These are phyloP conservation scores for Sminthopsis crassicaudata DNA, from an alignment of 2,113 vertebrate genomes.

Conservation along the genomic window DNA sequence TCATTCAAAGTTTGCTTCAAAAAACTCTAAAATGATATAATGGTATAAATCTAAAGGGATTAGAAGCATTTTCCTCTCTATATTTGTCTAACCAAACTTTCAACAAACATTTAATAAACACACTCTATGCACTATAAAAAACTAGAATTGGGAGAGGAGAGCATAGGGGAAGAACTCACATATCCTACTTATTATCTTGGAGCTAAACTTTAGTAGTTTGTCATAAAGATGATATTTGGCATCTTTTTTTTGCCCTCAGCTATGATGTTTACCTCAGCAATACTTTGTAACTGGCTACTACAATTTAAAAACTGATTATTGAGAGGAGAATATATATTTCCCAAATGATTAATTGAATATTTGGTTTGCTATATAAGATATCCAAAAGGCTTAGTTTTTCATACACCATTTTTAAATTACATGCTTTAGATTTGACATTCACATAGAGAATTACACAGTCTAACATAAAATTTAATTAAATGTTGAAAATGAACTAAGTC, in stretches of 20 bases:
- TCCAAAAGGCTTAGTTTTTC: slow-evolving; percentile 28
- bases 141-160: not conserved
- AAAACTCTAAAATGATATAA: not conserved
- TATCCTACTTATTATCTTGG: not conserved
- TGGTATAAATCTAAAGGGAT: not conserved
- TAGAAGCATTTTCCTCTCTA: not conserved
- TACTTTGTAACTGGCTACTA: not conserved
- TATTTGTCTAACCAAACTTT: not conserved
- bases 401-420: slow-evolving; percentile 41
- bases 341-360: slow-evolving; percentile 32
- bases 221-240: not conserved
- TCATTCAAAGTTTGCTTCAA: not conserved
- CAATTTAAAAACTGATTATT: slow-evolving; percentile 27
- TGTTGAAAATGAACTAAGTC: slow-evolving; percentile 45
- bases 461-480: slow-evolving; percentile 55
- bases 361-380: slow-evolving; percentile 46
- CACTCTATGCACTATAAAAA: slow-evolving; percentile 12
- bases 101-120: slow-evolving; percentile 24
- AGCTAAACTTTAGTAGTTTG: slow-evolving; percentile 6
- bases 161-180: not conserved
- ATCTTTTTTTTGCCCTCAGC: slow-evolving; percentile 3
- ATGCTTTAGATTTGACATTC: not conserved
- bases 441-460: slow-evolving; percentile 6
- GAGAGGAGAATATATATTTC: slow-evolving; percentile 15
- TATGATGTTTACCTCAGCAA: slow-evolving; percentile 28